Base-by-base conservation (phyloP, 2,113 vertebrate species). In the Synodontis membranacea region DNA sequence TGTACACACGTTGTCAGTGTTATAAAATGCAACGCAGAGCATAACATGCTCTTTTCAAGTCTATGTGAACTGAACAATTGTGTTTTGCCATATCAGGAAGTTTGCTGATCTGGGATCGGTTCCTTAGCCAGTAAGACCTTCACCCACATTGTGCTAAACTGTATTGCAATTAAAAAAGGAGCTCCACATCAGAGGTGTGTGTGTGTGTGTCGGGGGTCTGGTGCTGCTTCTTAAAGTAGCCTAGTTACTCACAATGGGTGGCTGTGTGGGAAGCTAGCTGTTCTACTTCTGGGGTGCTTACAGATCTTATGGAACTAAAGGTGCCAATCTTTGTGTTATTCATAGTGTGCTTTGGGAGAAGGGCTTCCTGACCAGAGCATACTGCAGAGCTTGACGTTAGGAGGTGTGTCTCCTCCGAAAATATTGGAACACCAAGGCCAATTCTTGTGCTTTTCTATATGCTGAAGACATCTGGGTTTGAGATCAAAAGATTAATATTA, bases 221-320 rank as follows among this genome's bases (percentile, higher is more conserved):
- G 89, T 86, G 82, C 83, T 85, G 87, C 84, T 90, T 88, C 91
- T 89, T 91, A 83, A 88, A 84, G 5, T 90, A 88, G 91, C 89
- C 64, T 91, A 83, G 91, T 88, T 84, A 88, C 90, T 84, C 88
- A 80, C 89, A 34, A 90, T 92, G 91, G 92, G 92, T 87, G 88
- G 82, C 80, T 44, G 87, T 90, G 92, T 93, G 92, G 93, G 92
- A 92, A 91, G 91, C 88, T 92, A 89, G 88, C 92, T 94, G 93
- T 93, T 94, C 92, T 91, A 89, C 92, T 92, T 89, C 90, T 91
- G 91, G 92, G 90, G 90, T 89, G 92, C 90, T 90, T 54, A 84
- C 91, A 92, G 93, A 87, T 90, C 91, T 91, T 89, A 89, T 90
- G 90, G 89, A 92, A 50, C 92, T 91, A 89, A 58, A 48, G 46